phyloP scores from a whole-genome alignment of 2,797 vertebrate species.

The Peromyscus melanophrys region DNA sequence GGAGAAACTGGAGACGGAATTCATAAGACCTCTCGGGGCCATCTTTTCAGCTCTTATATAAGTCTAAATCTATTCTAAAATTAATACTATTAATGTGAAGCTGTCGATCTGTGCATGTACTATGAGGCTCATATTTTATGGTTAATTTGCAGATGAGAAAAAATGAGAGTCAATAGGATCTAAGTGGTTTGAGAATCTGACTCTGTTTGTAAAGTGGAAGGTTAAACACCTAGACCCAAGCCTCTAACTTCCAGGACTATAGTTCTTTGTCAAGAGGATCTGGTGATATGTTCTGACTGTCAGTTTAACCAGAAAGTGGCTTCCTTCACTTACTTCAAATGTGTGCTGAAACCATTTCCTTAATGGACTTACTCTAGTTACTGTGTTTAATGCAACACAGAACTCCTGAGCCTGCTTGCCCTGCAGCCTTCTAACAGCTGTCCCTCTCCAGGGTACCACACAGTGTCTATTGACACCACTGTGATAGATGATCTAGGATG shows the following conservation, averaged over 20 bases:
- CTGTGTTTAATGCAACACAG: not conserved
- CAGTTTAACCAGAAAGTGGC: not conserved
- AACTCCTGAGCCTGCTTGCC: not conserved
- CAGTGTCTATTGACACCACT: not conserved
- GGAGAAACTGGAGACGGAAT: not conserved
- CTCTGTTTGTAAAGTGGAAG: not conserved
- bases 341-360: not conserved
- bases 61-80: constrained; percentile 11
- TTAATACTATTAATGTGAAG: not conserved
- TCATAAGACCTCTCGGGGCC: not conserved
- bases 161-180: not conserved
- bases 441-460: not conserved
- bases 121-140: not conserved
- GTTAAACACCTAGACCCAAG: not conserved
- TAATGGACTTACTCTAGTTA: not conserved
- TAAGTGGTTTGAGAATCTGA: not conserved
- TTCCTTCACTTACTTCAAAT: not conserved
- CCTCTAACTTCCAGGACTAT: not conserved
- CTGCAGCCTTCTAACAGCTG: not conserved
- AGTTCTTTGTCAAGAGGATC: not conserved
- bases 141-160: constrained; percentile 33
- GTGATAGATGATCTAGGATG: not conserved
- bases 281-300: not conserved
- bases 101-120: not conserved
- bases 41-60: not conserved